Conservation (phyloP, 2,113 vertebrate genomes). For the Baryphthengus martii region DNA sequence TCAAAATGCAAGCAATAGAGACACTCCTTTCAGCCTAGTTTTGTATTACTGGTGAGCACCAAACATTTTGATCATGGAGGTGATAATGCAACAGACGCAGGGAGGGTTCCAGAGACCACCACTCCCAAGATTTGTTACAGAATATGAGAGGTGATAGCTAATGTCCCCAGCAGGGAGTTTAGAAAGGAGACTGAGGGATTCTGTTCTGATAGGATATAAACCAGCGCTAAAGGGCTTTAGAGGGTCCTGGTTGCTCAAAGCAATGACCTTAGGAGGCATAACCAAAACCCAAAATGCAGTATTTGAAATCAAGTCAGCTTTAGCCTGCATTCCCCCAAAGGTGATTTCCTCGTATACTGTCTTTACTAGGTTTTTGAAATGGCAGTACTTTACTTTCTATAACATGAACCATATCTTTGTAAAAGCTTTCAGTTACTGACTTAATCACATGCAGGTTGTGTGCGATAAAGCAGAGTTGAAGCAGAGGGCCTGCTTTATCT, state of each 20-base stretch:
- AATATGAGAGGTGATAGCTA: fast-evolving
- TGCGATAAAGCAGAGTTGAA: neutral
- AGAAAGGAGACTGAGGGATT: neutral
- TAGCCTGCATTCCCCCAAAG: neutral
- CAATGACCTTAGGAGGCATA: neutral
- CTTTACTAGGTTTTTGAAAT: neutral
- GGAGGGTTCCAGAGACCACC: neutral
- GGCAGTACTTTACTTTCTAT: neutral
- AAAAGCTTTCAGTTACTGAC: neutral
- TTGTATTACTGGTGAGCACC: neutral
- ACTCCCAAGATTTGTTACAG: fast-evolving
- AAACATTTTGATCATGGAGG: fast-evolving
- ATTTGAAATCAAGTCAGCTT: neutral
- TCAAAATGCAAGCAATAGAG: neutral
- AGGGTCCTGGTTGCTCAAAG: neutral
- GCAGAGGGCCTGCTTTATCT: neutral
- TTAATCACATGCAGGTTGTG: neutral
- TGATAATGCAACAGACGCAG: neutral
- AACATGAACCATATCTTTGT: neutral
- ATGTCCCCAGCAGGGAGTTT: neutral
- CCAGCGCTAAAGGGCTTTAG: neutral
- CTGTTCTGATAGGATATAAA: neutral
- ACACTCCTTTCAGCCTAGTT: neutral
- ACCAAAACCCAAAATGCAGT: neutral
- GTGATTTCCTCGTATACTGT: neutral